A percentile compares a stretch with the other conserved stretches of the same genome.
phyloP scores from a whole-genome alignment of 1,140 invertebrate species.

The Holcopasites calliopsidis region DNA sequence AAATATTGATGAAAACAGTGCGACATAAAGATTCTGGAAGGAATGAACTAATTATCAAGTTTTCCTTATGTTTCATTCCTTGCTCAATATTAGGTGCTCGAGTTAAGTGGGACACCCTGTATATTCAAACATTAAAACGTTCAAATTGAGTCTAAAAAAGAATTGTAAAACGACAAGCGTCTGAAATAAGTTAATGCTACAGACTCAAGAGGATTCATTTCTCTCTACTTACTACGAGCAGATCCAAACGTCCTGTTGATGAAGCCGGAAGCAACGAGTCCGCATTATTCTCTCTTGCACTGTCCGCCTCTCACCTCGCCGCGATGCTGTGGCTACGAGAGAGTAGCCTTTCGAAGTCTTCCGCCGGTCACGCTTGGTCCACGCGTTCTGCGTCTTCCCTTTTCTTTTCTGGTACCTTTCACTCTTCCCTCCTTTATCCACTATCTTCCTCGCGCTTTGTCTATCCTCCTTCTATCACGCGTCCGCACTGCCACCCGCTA shows the following conservation, averaged over 20 bases:
- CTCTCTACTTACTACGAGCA: slow-evolving; percentile 66
- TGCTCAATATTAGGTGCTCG: too few relatives aligned
- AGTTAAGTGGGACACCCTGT: too few relatives aligned
- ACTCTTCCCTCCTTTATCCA: not conserved
- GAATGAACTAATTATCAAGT: too few relatives aligned
- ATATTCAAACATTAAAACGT: too few relatives aligned
- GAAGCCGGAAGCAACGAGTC: slow-evolving; percentile 65
- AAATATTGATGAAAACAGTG: too few relatives aligned
- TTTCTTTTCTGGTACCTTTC: slow-evolving; percentile 8
- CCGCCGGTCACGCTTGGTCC: slow-evolving; percentile 38
- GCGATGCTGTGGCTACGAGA: not conserved
- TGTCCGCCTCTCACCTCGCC: not conserved
- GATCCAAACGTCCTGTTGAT: slow-evolving; percentile 59
- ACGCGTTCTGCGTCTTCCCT: slow-evolving; percentile 25
- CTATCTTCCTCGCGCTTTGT: not conserved
- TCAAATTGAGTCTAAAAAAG: too few relatives aligned
- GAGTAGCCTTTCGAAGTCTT: slow-evolving; percentile 25
- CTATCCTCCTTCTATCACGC: slow-evolving; percentile 21
- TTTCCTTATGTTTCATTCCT: too few relatives aligned
- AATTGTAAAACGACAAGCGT: too few relatives aligned
- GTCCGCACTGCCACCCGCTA: slow-evolving; percentile 62
- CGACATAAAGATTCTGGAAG: too few relatives aligned
- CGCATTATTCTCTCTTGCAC: slow-evolving; percentile 61
- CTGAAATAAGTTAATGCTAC: too few relatives aligned
- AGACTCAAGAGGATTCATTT: too few relatives aligned